phyloP scores from a whole-genome alignment of 2,113 vertebrate species.

The Poicephalus gulielmi region DNA sequence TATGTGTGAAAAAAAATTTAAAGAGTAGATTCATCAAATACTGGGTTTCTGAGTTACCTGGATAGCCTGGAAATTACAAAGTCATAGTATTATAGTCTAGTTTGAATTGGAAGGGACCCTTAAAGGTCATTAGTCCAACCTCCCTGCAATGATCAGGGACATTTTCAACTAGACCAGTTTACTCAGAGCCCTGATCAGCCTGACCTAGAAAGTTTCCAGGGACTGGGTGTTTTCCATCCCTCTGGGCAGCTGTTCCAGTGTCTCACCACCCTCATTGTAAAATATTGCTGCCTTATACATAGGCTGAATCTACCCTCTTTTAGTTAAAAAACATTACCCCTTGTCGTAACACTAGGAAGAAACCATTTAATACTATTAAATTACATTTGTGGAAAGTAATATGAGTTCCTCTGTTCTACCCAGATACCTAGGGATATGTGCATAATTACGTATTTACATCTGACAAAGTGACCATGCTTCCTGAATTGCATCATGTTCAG shows the following conservation, averaged over 20 bases:
- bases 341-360: neutral
- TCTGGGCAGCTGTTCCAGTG: neutral
- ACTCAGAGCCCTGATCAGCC: neutral
- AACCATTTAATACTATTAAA: neutral
- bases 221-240: neutral
- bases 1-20: neutral
- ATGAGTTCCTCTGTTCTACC: neutral
- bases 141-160: neutral
- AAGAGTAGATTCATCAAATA: neutral
- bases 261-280: neutral
- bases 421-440: neutral
- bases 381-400: neutral
- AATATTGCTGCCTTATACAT: neutral
- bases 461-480: neutral
- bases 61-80: neutral
- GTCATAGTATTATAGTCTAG: neutral
- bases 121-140: neutral
- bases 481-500: neutral
- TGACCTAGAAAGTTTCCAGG: neutral
- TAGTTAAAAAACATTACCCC: neutral
- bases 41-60: neutral
- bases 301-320: neutral
- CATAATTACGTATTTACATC: neutral
- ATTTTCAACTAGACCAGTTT: neutral
- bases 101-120: neutral